A percentile compares a stretch with the other conserved stretches of the same genome.
These are phyloP conservation scores for Amitus sp. DNA, from an alignment of 2,888 invertebrate species.

Conservation along the genomic window DNA sequence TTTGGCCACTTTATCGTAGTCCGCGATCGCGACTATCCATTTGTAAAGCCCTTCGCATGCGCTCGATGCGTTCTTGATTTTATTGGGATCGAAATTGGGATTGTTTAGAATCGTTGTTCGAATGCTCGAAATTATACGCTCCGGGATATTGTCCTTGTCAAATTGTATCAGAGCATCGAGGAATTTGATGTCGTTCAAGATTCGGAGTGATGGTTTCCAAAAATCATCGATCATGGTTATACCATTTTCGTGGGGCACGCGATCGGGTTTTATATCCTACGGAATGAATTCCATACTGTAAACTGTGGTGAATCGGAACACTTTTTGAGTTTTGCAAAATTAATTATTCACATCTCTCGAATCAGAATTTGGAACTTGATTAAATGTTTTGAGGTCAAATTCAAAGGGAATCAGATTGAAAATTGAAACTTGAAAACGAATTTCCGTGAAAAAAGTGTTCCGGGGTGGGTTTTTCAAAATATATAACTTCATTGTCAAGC, in stretches of 20 bases:
- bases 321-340: too few relatives aligned
- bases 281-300: too few relatives aligned
- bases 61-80: slow-evolving; percentile 85
- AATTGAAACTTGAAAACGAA: too few relatives aligned
- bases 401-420: too few relatives aligned
- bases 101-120: slow-evolving; percentile 83
- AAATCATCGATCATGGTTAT: slow-evolving; percentile 87
- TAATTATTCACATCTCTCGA: too few relatives aligned
- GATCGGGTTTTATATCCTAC: slow-evolving; percentile 91
- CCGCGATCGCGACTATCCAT: slow-evolving; percentile 95
- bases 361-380: too few relatives aligned
- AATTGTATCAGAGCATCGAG: slow-evolving; percentile 85
- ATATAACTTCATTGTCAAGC: too few relatives aligned
- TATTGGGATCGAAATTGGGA: slow-evolving; percentile 92
- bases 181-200: slow-evolving; percentile 92
- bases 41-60: slow-evolving; percentile 90
- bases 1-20: slow-evolving; percentile 93
- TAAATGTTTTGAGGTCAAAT: too few relatives aligned
- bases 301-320: too few relatives aligned
- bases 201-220: slow-evolving; percentile 91
- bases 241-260: slow-evolving; percentile 78
- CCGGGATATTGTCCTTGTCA: slow-evolving; percentile 93
- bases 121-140: slow-evolving; percentile 83
- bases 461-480: too few relatives aligned
- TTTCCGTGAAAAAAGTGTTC: too few relatives aligned